These are phyloP conservation scores for Spilogale gracilis DNA, from an alignment of 2,113 vertebrate genomes.

Conservation along the genomic window DNA sequence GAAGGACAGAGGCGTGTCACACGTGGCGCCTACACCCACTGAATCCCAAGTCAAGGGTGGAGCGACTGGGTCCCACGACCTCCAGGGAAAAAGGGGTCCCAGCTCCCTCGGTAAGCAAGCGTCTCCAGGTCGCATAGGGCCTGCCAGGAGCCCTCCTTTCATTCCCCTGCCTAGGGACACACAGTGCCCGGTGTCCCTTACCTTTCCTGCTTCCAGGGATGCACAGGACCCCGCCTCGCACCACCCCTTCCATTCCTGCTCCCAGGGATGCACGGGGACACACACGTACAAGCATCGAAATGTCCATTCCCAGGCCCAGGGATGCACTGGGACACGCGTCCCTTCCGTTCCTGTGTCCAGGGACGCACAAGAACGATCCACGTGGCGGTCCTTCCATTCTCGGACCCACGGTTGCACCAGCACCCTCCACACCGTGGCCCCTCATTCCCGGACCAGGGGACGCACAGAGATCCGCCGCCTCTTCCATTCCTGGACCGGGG, in stretches of 20 bases:
- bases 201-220: not conserved
- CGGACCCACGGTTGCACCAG: not conserved
- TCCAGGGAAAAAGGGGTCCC: not conserved
- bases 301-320: not conserved
- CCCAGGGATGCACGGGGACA: not conserved
- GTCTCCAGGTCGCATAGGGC: not conserved
- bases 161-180: not conserved
- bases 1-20: not conserved
- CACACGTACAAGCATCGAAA: too few relatives aligned
- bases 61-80: not conserved
- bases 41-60: not conserved
- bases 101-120: not conserved
- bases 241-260: not conserved
- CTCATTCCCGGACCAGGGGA: not conserved
- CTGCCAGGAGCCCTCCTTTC: not conserved
- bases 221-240: not conserved
- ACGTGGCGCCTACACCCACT: not conserved
- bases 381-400: not conserved
- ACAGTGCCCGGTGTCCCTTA: accelerated
- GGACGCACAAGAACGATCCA: not conserved
- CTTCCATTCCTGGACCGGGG: not conserved
- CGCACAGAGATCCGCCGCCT: not conserved
- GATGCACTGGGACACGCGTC: accelerated
- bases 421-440: not conserved
- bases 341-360: not conserved